phyloP scores from a whole-genome alignment of 2,888 invertebrate species.

The Caenorhabditis sp. region DNA sequence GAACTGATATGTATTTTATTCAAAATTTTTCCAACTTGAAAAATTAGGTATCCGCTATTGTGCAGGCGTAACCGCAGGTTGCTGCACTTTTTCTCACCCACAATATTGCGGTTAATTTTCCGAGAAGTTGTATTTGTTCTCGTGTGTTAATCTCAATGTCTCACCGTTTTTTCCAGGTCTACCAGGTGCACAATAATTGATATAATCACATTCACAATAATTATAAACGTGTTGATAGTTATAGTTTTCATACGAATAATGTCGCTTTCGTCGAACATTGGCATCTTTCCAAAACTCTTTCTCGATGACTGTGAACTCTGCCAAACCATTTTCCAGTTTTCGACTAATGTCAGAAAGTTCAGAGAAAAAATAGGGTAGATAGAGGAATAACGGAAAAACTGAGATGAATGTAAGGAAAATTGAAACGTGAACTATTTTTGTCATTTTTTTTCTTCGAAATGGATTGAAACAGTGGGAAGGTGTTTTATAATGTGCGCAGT shows the following conservation, averaged over 20 bases:
- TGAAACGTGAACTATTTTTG: slow-evolving; percentile 6
- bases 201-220: slow-evolving; percentile 48
- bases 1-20: too few relatives aligned
- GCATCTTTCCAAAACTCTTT: slow-evolving; percentile 13
- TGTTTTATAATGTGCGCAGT: neutral
- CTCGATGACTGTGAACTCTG: slow-evolving; percentile 29
- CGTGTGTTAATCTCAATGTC: too few relatives aligned
- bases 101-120: too few relatives aligned
- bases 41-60: too few relatives aligned
- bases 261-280: slow-evolving; percentile 11
- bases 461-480: neutral
- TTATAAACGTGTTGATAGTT: slow-evolving; percentile 19
- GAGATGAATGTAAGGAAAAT: slow-evolving; percentile 39
- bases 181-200: slow-evolving; percentile 43
- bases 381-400: slow-evolving; percentile 26
- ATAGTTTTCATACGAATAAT: slow-evolving; percentile 1
- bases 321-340: slow-evolving; percentile 24
- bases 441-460: neutral
- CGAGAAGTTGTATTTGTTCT: too few relatives aligned
- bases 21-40: too few relatives aligned
- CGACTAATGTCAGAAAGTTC: slow-evolving; percentile 19
- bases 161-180: slow-evolving; percentile 32
- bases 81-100: too few relatives aligned
- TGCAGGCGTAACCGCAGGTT: too few relatives aligned
- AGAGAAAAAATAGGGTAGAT: slow-evolving; percentile 36